These are phyloP conservation scores for Boleophthalmus pectinirostris DNA, from an alignment of 2,113 vertebrate genomes.

Conservation along the genomic window DNA sequence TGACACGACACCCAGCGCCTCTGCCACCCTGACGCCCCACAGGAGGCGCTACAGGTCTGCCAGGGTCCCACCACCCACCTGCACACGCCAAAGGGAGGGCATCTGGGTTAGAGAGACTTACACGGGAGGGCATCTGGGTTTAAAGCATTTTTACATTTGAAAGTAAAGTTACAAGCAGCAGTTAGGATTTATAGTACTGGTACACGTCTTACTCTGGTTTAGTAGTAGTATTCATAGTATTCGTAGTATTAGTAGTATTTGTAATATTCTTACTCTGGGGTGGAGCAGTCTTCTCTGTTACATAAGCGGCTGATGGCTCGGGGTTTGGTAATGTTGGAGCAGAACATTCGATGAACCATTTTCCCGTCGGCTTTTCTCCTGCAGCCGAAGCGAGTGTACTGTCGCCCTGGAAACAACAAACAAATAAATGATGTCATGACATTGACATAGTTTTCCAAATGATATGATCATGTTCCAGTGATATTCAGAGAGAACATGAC, in stretches of 20 bases:
- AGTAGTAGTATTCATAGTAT: neutral
- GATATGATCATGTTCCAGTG: too few species aligned
- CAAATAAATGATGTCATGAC: too few species aligned
- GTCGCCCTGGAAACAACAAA: conserved; percentile 76
- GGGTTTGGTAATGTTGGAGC: conserved; percentile 83
- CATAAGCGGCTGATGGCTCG: conserved; percentile 90
- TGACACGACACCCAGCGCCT: conserved; percentile 86
- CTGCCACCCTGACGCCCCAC: conserved; percentile 87
- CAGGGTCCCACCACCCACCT: conserved; percentile 92
- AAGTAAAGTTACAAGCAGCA: too few species aligned
- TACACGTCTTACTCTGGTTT: too few species aligned
- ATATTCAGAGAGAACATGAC: too few species aligned
- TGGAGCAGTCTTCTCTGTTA: conserved; percentile 87
- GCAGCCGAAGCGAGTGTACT: conserved; percentile 95
- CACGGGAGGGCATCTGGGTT: too few species aligned
- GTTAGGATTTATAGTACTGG: too few species aligned
- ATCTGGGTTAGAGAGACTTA: too few species aligned
- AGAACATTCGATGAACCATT: conserved; percentile 91
- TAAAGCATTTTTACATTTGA: too few species aligned
- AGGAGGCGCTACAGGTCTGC: conserved; percentile 89
- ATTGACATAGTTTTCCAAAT: too few species aligned
- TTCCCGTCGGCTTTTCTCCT: conserved; percentile 89
- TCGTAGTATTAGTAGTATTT: neutral
- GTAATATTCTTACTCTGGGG: conserved; percentile 79
- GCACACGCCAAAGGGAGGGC: conserved; percentile 8